Base-by-base conservation (phyloP, 2,797 vertebrate species). In the Dipus sagitta region DNA sequence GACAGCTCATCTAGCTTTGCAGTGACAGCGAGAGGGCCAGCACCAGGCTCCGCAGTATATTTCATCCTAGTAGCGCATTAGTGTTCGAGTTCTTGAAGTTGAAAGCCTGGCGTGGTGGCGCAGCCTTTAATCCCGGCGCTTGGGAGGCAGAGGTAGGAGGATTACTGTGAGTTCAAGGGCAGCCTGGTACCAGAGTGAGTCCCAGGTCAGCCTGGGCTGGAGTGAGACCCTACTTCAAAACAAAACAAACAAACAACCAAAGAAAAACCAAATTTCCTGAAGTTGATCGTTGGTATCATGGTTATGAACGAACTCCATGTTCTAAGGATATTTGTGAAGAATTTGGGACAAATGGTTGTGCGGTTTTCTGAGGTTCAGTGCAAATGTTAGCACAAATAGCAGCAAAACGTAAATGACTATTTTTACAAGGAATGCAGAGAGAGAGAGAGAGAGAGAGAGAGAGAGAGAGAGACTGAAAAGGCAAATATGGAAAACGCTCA, bases 21-120 rank as follows among this genome's bases (percentile, higher is more conserved):
- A 67, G 64, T 71, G 58, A 76, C 79, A 60, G 30, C 34, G 77
- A 76, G 76, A 86, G 52, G 28, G 52, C 30, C 42, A 32, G 34
- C 54, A 60, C 38, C 68, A 77, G 75, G 34, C 60, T 42, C 26
- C 24, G 17, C 21, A 64, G 15, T 8, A 5, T 75, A 58, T 65
- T 81, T 52, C 64, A 74, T 83, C 60, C 60, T 11, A 76, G 54
- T 68, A 58, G 79, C 54, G 60, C 68, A 18, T 81, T 89, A 68
- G 67, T 76, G 70, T 91, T 87, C 76, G 67, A 65, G 58, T 91
- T 85, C 81, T n/a, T 67, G 24, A 85, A 91, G 64, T 13, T 38
- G n/a, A 84, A 47, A 11, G 47, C 47, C 11, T 9, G 47, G 47
- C 47, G 9, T 47, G 47, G 47, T 47, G 47, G 47, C 11, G 47